Base-by-base conservation (phyloP, 2,113 vertebrate species). In the Pluvialis apricaria region DNA sequence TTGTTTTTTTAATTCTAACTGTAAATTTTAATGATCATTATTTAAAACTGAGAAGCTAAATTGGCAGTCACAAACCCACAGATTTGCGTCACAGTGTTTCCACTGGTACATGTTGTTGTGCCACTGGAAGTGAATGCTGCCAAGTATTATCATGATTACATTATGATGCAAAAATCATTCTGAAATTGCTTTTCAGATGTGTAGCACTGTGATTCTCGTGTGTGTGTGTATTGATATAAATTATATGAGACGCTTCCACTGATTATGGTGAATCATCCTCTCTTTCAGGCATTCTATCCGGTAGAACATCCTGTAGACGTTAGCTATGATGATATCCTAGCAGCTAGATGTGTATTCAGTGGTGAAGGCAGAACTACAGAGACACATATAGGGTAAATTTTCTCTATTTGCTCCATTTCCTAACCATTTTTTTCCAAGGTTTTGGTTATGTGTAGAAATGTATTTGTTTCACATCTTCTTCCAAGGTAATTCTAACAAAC, bases 331-430 rank as follows among this genome's bases (percentile, higher is more conserved):
- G 99, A 99, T 95, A 98, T 97, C 32, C 77, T 99, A 18, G 99
- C 99, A 79, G 99, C 99, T 91, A 98, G 99, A 96, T 99, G 99
- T 96, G 97, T 99, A 17, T 99, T 99, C 91, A 99, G 98, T 69
- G 99, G 99, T 31, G 99, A 99, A 91, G 99, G 99, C 83, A 98
- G 98, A 97, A 98, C 98, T 89, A 97, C 98, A 69, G 97, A 98
- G 77, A 99, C 99, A 1, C 98, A 97, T 58, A 99, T 99, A 64
- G 99, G 99, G 99, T 99, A 98, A 98, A 98, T 92, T 64, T 92
- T 71, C 40, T 42, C 5, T 71, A 2, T 82, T 71, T 49, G 3
- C 17, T 70, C 18, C 42, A 15, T 93, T 94, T 47, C 62, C 52
- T 61, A 88, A 16, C 12, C 17, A 5, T 4, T 75, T 89, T 85